Percentiles rank a stretch among this genome's conserved stretches.
Conservation (phyloP, 2,888 invertebrate species). For the Epinotia nisella region DNA sequence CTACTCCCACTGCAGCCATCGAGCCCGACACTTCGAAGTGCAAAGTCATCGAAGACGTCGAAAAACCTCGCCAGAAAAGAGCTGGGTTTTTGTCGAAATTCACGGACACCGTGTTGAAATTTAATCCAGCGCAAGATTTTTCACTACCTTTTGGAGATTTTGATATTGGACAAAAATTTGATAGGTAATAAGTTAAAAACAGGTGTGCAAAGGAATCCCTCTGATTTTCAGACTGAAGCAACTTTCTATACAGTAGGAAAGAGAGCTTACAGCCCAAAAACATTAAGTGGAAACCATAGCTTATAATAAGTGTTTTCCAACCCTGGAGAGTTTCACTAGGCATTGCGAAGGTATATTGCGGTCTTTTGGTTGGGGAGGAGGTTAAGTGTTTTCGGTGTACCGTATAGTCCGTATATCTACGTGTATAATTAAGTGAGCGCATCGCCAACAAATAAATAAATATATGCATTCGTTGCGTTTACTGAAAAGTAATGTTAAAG, state of each 20-base stretch:
- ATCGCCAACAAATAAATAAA: too few relatives aligned
- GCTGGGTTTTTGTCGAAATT: slow-evolving; percentile 54
- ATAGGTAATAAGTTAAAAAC: slow-evolving; percentile 54
- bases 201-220: not conserved
- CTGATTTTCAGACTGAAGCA: not conserved
- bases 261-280: too few relatives aligned
- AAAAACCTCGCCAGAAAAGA: slow-evolving; percentile 57
- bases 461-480: too few relatives aligned
- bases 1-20: slow-evolving; percentile 51
- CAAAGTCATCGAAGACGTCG: slow-evolving; percentile 17
- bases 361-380: too few relatives aligned
- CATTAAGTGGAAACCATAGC: too few relatives aligned
- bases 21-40: slow-evolving; percentile 53
- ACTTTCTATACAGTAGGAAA: not conserved
- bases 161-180: slow-evolving; percentile 56
- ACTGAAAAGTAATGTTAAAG: too few relatives aligned
- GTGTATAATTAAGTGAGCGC: too few relatives aligned
- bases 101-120: slow-evolving; percentile 54
- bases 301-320: too few relatives aligned
- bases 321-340: too few relatives aligned
- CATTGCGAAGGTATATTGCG: too few relatives aligned
- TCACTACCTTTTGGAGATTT: slow-evolving; percentile 62
- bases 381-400: too few relatives aligned
- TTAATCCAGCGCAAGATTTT: slow-evolving; percentile 74
- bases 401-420: too few relatives aligned